Evolutionary conservation across 2,888 invertebrate species (phyloP), one percentile per base, ranked within the genome.

Genomic region (Aromia moschata): DNA sequence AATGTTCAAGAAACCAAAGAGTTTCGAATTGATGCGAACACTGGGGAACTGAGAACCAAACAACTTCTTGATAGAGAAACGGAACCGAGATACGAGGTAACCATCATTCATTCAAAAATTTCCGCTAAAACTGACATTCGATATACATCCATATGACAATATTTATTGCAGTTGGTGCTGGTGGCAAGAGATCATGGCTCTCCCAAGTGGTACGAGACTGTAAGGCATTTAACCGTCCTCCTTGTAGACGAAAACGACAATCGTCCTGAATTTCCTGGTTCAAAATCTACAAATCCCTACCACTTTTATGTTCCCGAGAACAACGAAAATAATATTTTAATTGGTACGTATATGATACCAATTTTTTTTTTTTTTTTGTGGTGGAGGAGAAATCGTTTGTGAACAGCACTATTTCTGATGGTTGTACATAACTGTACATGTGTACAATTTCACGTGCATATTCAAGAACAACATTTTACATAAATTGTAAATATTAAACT

Each of bases 101-200:
- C 25, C 7, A 5, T 25, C 7, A 25, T 7, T 5, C 7, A 25
- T 25, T 25, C 7, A 5, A 25, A 25, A 25, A 3, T 25, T 25
- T 25, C 7, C 4, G 7, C 7, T 25, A 25, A 25, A 25, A n/a
- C n/a, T 25, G 25, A 25, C 25, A 25, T 25, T 25, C 7, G 25
- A 7, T 5, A 25, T 25, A 25, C 7, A 25, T 25, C n/a, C n/a
- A n/a, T n/a, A n/a, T n/a, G n/a, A n/a, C n/a, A n/a, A n/a, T n/a
- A 17, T 9, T 30, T 52, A 36, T 78, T 79, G 31, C 78, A 93
- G 88, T 80, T 94, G 51, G 88, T 91, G 11, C 83, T 94, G 68
- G 93, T 90, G 2, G 94, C 94, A 0, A 86, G 88, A 40, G 94
- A 94, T 81, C 90, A 93, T 70, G 94, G 94, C 0, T 87, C 86